Base-by-base conservation (phyloP, 1,140 invertebrate genomes). In the Paracyclopina nana region DNA sequence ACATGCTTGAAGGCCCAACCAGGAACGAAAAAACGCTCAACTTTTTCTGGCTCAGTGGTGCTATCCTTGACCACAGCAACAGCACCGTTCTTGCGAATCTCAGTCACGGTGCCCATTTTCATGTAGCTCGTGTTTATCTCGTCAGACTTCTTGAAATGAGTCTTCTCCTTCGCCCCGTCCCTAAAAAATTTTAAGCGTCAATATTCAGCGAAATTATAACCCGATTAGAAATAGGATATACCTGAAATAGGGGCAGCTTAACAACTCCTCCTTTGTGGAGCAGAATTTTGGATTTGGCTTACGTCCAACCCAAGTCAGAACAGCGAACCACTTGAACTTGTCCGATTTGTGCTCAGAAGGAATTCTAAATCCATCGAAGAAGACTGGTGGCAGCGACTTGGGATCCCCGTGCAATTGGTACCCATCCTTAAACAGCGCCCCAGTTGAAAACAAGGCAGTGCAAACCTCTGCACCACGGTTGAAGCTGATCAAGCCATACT, bases 61-160 rank as follows among this genome's bases (percentile, higher is more conserved):
- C n/a, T n/a, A n/a, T n/a, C 24, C 14, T 22, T 34, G 14, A 49
- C 26, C 8, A 30, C 14, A 6, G 34, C 28, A 31, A 49, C 46
- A 5, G 46, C 46, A n/a, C 46, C 46, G 18, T 29, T 49, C 9
- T 31, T 38, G 14, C 46, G 46, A 29, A 49, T 49, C 9, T 31
- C 28, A 8, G 26, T 8, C 14, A 49, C 40, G n/a, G 14, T 22
- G n/a, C 40, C 40, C 14, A 42, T 42, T 9, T 18, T 42, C 40
- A 42, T 42, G 14, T 14, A n/a, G n/a, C n/a, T n/a, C n/a, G n/a
- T n/a, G n/a, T n/a, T n/a, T n/a, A n/a, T 22, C 14, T 42, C 40
- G 40, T 42, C 40, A 22, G 14, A 6, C 24, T 6, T 14, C 14
- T 42, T 42, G 6, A 22, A 42, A 6, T n/a, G 40, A 30, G 29